Evolutionary conservation across 2,888 invertebrate species (phyloP).

Genomic region (Adelognathus sp.): DNA sequence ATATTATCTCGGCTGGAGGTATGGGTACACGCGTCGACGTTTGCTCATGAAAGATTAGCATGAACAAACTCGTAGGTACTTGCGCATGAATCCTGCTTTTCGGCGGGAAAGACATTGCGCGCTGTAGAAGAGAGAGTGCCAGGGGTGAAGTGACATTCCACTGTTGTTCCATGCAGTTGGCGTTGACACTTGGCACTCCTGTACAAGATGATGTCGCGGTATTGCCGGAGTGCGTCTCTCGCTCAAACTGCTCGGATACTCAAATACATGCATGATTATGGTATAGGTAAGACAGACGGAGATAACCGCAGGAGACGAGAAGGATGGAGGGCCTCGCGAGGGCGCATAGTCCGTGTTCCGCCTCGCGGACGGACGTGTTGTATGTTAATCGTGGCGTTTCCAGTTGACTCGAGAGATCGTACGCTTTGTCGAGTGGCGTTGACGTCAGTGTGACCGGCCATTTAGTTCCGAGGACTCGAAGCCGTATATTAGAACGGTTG

Average conservation of each 20-base stretch:
- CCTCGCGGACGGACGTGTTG: conserved; percentile 62
- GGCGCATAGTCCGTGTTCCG: conserved; percentile 56
- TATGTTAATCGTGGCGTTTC: conserved; percentile 65
- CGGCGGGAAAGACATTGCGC: no score
- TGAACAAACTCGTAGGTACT: conserved; percentile 20
- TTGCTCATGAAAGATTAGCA: conserved; percentile 32
- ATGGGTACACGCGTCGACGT: not conserved
- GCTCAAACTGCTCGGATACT: conserved; percentile 61
- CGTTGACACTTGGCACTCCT: conserved; percentile 64
- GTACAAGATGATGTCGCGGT: conserved; percentile 64
- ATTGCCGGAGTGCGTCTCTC: conserved; percentile 54
- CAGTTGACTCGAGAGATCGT: conserved; percentile 59
- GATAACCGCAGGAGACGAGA: conserved; percentile 14
- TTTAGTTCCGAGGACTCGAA: conserved; percentile 60
- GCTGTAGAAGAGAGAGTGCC: not conserved
- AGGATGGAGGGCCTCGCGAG: conserved; percentile 10
- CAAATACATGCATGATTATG: conserved; percentile 33
- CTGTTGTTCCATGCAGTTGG: conserved; percentile 28
- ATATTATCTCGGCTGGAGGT: conserved; percentile 39
- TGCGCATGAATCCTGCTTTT: not conserved
- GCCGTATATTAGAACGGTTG: conserved; percentile 57
- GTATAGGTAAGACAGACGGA: conserved; percentile 27
- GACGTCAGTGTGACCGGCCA: conserved; percentile 61
- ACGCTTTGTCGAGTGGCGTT: conserved; percentile 62
- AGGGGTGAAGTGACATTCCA: conserved; percentile 43